Conservation (phyloP, 1,140 invertebrate species). For the Aethina tumida region DNA sequence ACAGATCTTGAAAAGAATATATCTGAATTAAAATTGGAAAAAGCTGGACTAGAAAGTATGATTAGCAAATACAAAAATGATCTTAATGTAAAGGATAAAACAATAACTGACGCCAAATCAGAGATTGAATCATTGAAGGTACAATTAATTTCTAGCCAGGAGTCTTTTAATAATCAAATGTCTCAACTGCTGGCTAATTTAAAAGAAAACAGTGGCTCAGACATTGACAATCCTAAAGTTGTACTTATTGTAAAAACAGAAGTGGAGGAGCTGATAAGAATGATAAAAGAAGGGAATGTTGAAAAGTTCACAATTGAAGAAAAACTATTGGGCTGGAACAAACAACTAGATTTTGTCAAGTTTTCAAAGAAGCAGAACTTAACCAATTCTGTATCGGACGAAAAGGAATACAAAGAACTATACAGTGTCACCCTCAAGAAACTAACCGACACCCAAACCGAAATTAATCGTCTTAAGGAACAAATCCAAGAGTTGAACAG, state of each 20-base stretch:
- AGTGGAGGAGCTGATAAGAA: conserved; percentile 14
- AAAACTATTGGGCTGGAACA: conserved; percentile 18
- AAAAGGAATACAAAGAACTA: conserved; percentile 11
- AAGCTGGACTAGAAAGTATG: not conserved
- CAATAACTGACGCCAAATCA: conserved; percentile 2
- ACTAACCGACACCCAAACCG: conserved; percentile 14
- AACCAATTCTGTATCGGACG: not conserved
- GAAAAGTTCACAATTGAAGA: conserved; percentile 17
- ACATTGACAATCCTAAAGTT: conserved; percentile 7
- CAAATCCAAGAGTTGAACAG: conserved; percentile 11
- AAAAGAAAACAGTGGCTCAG: conserved; percentile 9
- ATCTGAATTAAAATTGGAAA: conserved; percentile 3
- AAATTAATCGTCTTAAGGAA: conserved; percentile 15
- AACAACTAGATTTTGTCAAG: conserved; percentile 13
- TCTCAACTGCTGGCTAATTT: conserved; percentile 16
- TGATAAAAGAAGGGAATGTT: conserved; percentile 5
- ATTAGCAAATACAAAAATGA: not conserved
- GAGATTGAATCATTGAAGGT: conserved; percentile 11
- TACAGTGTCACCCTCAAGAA: conserved; percentile 10
- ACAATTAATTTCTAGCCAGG: conserved; percentile 12
- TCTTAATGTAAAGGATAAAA: conserved; percentile 4
- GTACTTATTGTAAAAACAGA: conserved; percentile 8
- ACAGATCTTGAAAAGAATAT: conserved; percentile 14
- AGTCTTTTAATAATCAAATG: conserved; percentile 17
- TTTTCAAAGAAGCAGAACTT: conserved; percentile 1